Evolutionary conservation across 2,113 vertebrate genomes (phyloP), one percentile per base, ranked within the genome.

Genomic region (Cephalopterus ornatus): DNA sequence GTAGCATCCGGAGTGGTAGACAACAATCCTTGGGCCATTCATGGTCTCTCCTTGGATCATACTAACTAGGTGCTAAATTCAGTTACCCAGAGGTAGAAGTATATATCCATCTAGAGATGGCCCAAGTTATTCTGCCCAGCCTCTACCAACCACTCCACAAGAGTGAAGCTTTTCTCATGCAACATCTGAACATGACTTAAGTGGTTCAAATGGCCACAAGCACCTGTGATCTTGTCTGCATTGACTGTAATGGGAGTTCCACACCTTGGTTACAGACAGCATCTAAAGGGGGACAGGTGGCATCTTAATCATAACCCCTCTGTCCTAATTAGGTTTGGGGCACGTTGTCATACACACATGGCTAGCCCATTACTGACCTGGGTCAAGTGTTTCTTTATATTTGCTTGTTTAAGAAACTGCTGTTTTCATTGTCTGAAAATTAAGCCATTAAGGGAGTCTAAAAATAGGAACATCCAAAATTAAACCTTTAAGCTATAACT

Each of bases 41-140:
- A 2, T 24, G 33, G n/a, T 30, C 35, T 79, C 28, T 62, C 20
- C 28, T 73, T 61, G 53, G 11, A 65, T 27, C 0, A 0, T 32
- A 66, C 24, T 49, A 14, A 50, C 9, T 14, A 52, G 14, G 23
- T 65, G 27, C 23, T 47, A 65, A 73, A 73, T 65, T 76, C 81
- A 66, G 0, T n/a, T 85, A 66, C 59, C 24, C 42, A 55, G 37
- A 85, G 3, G 46, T 19, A 49, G 28, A 13, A 30, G 3, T 39
- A 11, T 14, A 66, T 14, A 66, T 18, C 18, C 62, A 55, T 41
- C n/a, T 53, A 41, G 52, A 73, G 11, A 65, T 6, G 3, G 8
- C 28, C 50, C 56, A 52, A 32, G 10, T 27, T 52, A 24, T 56
- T 52, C 32, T 72, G 21, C 41, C 52, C 10, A 24, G 18, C 18